A percentile compares a stretch with the other conserved stretches of the same genome.
phyloP scores from a whole-genome alignment of 2,113 vertebrate species.

The Pluvianellus socialis region DNA sequence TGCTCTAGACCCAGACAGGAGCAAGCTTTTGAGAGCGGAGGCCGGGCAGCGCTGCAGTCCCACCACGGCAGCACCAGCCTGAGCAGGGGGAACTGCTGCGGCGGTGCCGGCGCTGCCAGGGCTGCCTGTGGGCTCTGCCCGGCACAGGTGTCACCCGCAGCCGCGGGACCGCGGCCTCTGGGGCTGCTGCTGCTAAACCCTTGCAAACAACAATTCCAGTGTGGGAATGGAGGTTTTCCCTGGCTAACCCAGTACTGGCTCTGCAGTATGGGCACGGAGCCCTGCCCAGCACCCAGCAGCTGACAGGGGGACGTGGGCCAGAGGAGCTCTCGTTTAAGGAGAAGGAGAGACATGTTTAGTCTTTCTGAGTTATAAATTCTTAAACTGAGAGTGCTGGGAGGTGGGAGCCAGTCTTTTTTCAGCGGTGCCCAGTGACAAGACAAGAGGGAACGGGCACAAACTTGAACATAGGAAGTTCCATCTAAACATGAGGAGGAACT shows the following conservation, averaged over 20 bases:
- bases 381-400: too few species aligned
- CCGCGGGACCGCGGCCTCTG: rapidly evolving
- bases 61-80: too few species aligned
- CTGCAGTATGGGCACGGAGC: neutral
- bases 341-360: neutral
- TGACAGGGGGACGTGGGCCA: rapidly evolving
- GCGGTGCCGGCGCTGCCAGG: neutral
- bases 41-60: too few species aligned
- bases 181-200: neutral
- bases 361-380: neutral
- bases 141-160: neutral
- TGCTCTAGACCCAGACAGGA: too few species aligned
- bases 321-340: neutral
- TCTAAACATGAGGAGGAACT: too few species aligned
- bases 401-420: too few species aligned
- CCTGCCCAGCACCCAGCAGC: neutral
- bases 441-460: too few species aligned
- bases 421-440: too few species aligned
- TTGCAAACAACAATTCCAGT: neutral
- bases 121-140: neutral
- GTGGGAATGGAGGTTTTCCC: neutral
- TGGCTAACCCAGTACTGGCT: neutral
- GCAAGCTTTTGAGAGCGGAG: too few species aligned
- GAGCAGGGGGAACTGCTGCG: too few species aligned
- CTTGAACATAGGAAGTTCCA: too few species aligned